Evolutionary conservation across 2,797 vertebrate genomes (phyloP), one percentile per base, ranked within the genome.

Genomic region (Crenichthys baileyi): DNA sequence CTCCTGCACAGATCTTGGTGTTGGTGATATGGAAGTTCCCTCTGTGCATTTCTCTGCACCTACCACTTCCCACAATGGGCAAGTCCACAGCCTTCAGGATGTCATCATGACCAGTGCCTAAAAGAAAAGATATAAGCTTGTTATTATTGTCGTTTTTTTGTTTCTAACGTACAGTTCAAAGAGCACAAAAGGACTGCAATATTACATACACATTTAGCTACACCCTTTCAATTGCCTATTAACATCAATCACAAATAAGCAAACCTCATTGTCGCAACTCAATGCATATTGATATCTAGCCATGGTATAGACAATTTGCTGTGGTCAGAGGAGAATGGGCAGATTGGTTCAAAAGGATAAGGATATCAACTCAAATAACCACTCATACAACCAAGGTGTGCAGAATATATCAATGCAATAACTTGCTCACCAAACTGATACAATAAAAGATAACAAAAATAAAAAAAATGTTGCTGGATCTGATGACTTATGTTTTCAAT

Each of bases 1-100:
- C 98, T 56, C 97, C 97, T 61, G 98, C 98, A 87, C 98, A 99
- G 87, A 99, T 96, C 95, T 97, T 97, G 78, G 96, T 96, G 70
- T 97, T 96, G 82, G 95, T 97, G 90, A 99, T 96, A 67, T 94
- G 96, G 83, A 99, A 93, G 86, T 94, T 97, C 48, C 97, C 97
- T 91, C 96, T 95, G 90, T 98, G 97, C 91, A 97, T 95, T 5
- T 97, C 96, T 88, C 94, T 95, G 81, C 98, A 99, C 82, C 93
- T 96, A 80, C 96, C 95, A 70, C 97, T 98, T 77, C 95, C 95
- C 89, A 99, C 95, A 50, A 98, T 96, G 73, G 96, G 95, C 58
- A 99, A 90, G 72, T 97, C 93, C 22, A 98, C 97, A 29, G 92
- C 95, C 84, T 97, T 97, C 53, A 99, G 92, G 1, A 96, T 81